These are phyloP conservation scores for Idaea aversata DNA, from an alignment of 2,888 invertebrate genomes.

Conservation along the genomic window DNA sequence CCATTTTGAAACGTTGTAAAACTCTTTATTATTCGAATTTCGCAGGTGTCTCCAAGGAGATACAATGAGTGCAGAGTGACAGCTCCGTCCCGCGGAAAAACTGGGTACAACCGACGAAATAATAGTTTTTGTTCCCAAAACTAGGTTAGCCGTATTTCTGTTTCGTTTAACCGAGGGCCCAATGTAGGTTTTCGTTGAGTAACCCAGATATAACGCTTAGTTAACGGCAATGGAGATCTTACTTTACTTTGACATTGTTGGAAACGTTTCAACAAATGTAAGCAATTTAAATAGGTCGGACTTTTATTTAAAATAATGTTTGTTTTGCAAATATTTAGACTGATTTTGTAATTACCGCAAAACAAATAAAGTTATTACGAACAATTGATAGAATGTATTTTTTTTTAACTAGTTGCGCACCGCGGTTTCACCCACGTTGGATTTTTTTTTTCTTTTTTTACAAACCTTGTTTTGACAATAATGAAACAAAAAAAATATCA, in stretches of 20 bases:
- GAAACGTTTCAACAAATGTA: not conserved
- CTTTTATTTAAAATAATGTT: too few relatives aligned
- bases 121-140: constrained; percentile 46
- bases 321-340: too few relatives aligned
- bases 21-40: constrained; percentile 77
- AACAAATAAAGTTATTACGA: too few relatives aligned
- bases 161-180: not conserved
- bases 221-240: not conserved
- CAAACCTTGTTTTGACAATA: too few relatives aligned
- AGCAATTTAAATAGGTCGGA: not conserved
- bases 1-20: constrained; percentile 77
- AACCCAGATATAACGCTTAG: not conserved
- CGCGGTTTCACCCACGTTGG: too few relatives aligned
- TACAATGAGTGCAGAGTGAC: constrained; percentile 57
- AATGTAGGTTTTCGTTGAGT: not conserved
- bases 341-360: too few relatives aligned
- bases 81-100: constrained; percentile 45
- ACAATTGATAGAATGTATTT: too few relatives aligned
- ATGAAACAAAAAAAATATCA: too few relatives aligned
- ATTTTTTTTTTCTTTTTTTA: too few relatives aligned
- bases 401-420: too few relatives aligned
- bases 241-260: not conserved
- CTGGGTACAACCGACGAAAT: constrained; percentile 41
- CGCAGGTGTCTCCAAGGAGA: constrained; percentile 72
- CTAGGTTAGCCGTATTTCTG: constrained; percentile 30